Conservation (phyloP, 2,888 invertebrate species). For the Cephus pulcher region DNA sequence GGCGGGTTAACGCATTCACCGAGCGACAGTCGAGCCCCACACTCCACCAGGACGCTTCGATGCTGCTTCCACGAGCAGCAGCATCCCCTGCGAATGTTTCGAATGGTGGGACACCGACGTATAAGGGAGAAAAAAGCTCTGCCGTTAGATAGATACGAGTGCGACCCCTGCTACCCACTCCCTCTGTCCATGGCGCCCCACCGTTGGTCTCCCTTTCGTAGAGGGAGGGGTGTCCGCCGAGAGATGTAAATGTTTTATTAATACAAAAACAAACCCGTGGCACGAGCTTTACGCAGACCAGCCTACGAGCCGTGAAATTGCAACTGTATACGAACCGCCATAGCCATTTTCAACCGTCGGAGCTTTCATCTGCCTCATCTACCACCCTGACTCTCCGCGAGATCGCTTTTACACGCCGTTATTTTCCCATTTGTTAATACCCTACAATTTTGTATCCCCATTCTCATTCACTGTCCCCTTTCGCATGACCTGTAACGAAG, state of each 20-base stretch:
- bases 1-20: constrained; percentile 52
- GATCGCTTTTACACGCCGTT: neutral
- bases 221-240: neutral
- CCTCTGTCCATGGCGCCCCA: neutral
- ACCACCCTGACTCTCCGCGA: neutral
- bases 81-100: constrained; percentile 12
- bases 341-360: neutral
- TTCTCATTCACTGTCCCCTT: neutral
- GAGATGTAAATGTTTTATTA: constrained; percentile 15
- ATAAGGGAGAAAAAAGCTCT: constrained; percentile 22
- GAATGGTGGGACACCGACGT: constrained; percentile 19
- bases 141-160: constrained; percentile 10
- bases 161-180: neutral
- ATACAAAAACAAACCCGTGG: constrained; percentile 15
- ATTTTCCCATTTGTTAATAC: neutral
- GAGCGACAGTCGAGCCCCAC: constrained; percentile 53
- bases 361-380: neutral
- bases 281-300: neutral
- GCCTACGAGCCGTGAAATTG: neutral
- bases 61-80: constrained; percentile 8
- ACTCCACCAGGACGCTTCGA: neutral
- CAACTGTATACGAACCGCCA: neutral
- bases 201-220: neutral
- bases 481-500: neutral
- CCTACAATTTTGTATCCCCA: neutral